Conservation (phyloP, 2,113 vertebrate species). For the Dipodomys spectabilis region DNA sequence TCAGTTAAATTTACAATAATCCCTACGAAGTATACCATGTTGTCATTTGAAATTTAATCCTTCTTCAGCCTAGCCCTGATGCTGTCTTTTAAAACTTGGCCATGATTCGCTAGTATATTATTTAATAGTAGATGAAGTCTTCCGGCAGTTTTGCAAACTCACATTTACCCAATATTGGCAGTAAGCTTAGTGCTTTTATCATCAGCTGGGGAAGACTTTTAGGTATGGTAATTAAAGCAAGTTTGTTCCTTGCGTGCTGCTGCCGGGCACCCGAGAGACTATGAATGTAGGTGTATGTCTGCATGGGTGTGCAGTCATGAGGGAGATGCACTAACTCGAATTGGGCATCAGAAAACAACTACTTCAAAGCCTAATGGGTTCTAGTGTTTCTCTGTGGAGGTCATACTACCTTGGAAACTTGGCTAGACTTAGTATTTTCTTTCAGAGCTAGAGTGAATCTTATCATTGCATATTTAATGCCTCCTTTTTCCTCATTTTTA, state of each 20-base stretch:
- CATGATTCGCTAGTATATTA: background rate
- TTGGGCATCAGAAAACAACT: background rate
- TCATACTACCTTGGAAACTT: background rate
- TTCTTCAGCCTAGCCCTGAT: background rate
- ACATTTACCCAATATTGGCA: background rate
- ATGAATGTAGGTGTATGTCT: background rate
- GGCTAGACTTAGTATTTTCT: background rate
- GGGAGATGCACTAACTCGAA: background rate
- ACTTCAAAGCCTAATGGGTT: background rate
- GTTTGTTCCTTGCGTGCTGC: background rate
- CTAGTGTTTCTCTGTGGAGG: background rate
- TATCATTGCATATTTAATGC: background rate
- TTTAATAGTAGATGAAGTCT: background rate
- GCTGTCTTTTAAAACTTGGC: background rate
- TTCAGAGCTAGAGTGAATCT: background rate
- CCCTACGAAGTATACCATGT: background rate
- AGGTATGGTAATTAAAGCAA: background rate
- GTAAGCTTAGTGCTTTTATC: background rate
- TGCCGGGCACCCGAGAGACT: background rate
- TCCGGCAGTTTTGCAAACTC: background rate
- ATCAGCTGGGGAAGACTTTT: background rate
- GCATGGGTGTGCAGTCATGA: background rate
- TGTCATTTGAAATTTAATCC: slow-evolving; percentile 12
- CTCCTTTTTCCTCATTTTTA: background rate
- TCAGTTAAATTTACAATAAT: background rate